phyloP scores from a whole-genome alignment of 2,888 invertebrate species.

The Diarsia rubi region DNA sequence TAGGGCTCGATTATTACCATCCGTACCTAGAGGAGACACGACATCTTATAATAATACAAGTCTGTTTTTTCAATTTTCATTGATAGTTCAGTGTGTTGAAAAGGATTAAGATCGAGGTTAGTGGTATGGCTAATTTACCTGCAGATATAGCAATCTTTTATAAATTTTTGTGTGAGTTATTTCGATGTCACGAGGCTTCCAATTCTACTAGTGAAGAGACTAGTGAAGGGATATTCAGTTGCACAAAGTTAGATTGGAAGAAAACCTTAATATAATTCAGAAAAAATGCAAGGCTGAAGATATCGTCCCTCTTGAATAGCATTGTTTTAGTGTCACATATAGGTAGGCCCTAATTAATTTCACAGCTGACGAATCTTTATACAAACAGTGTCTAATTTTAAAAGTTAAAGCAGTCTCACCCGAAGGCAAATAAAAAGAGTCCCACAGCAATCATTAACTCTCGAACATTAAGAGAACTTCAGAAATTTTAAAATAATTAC shows the following conservation, averaged over 20 bases:
- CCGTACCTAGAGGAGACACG: no score
- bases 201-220: no score
- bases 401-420: no score
- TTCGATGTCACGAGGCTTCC: background rate
- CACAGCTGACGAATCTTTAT: background rate
- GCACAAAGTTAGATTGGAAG: background rate
- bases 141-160: no score
- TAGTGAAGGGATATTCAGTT: background rate
- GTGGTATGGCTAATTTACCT: background rate
- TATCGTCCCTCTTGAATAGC: background rate
- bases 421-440: background rate
- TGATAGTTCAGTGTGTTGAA: no score
- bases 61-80: no score
- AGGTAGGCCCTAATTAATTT: background rate
- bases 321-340: background rate
- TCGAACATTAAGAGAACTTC: slow-evolving; percentile 20
- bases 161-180: background rate
- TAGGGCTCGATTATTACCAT: no score
- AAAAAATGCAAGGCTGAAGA: background rate
- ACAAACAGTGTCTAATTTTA: background rate
- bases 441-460: slow-evolving; percentile 9
- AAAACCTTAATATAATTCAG: background rate
- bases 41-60: no score
- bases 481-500: slow-evolving; percentile 44
- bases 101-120: background rate